Percentiles rank a stretch among this genome's conserved stretches.
These are phyloP conservation scores for Lipophrys pholis DNA, from an alignment of 2,113 vertebrate genomes.

Conservation along the genomic window DNA sequence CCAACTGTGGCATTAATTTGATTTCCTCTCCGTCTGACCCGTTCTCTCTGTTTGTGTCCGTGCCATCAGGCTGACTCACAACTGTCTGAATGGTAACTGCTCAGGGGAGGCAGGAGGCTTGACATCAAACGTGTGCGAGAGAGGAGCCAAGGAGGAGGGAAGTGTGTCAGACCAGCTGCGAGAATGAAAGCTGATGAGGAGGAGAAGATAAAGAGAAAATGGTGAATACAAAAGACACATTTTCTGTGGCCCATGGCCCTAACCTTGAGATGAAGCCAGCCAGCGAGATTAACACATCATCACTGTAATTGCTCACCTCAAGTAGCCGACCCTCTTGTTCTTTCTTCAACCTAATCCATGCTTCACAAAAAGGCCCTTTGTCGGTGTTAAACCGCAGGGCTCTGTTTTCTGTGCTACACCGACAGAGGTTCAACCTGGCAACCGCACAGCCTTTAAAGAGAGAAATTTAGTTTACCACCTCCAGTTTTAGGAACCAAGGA, in stretches of 20 bases:
- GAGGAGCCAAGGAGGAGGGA: background rate
- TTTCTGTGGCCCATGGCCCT: constrained; percentile 35
- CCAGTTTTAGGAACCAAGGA: constrained; percentile 17
- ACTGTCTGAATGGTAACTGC: constrained; percentile 31
- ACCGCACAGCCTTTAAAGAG: constrained; percentile 35
- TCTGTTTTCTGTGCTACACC: constrained; percentile 62
- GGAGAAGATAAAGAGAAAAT: constrained; percentile 12
- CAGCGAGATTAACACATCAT: constrained; percentile 70
- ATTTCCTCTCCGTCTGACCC: constrained; percentile 47
- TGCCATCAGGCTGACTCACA: constrained; percentile 36
- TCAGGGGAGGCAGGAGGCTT: constrained; percentile 9
- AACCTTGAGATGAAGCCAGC: constrained; percentile 70
- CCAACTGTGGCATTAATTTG: constrained; percentile 14
- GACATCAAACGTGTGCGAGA: constrained; percentile 8
- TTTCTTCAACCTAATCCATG: constrained; percentile 54
- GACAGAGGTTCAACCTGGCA: constrained; percentile 56
- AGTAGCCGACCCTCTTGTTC: constrained; percentile 67
- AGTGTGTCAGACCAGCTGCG: constrained; percentile 18
- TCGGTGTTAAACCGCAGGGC: constrained; percentile 59
- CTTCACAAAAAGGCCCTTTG: constrained; percentile 69
- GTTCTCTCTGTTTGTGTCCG: constrained; percentile 11
- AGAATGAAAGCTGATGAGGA: constrained; percentile 22
- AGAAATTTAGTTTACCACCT: constrained; percentile 40
- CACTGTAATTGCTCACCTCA: constrained; percentile 77
- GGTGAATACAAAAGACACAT: constrained; percentile 32